Percentiles rank a stretch among this genome's conserved stretches.
Conservation (phyloP, 2,113 vertebrate genomes). For the Trematomus loennbergii region DNA sequence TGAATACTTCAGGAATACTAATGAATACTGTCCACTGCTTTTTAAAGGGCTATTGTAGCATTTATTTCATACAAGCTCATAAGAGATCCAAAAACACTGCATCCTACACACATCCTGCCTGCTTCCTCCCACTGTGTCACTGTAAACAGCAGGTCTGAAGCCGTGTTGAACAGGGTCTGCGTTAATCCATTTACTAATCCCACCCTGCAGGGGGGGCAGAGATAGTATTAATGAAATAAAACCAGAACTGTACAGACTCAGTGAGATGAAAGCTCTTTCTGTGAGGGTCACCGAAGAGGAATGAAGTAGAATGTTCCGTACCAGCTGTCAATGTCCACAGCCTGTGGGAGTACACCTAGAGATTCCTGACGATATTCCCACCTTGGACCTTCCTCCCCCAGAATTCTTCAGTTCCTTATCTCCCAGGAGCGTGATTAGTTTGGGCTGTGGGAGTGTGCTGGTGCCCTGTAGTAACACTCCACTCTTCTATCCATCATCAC, state of each 20-base stretch:
- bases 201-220: not conserved
- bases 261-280: not conserved
- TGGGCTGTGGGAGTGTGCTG: conserved; percentile 18
- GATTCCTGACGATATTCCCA: conserved; percentile 34
- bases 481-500: not conserved
- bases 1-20: too few species aligned
- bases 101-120: too few species aligned
- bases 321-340: conserved; percentile 29
- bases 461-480: not conserved
- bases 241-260: not conserved
- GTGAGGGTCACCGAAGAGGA: not conserved
- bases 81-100: too few species aligned
- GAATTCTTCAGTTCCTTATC: conserved; percentile 53
- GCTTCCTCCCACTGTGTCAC: not conserved
- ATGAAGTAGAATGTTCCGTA: conserved; percentile 1
- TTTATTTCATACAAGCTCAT: too few species aligned
- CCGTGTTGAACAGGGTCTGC: conserved; percentile 10
- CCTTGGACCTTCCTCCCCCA: conserved; percentile 46
- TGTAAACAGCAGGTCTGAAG: not conserved
- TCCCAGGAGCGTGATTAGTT: conserved; percentile 38
- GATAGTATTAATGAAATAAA: not conserved
- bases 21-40: too few species aligned
- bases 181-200: conserved; percentile 61
- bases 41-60: too few species aligned
- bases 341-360: conserved; percentile 38